phyloP scores from a whole-genome alignment of 2,797 vertebrate genomes.

The Scyliorhinus canicula region DNA sequence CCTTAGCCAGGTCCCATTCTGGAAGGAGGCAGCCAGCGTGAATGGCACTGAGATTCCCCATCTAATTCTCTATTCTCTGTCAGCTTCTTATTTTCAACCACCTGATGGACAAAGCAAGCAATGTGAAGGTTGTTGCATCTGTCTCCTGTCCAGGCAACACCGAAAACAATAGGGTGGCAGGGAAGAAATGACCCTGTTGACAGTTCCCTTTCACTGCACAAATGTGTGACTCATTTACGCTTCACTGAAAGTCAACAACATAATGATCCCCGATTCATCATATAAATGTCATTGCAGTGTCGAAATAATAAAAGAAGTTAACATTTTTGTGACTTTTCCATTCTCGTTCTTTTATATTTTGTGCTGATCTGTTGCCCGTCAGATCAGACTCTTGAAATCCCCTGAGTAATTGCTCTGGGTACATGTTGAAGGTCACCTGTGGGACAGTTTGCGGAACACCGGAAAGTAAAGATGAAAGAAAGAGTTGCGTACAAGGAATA shows the following conservation, averaged over 20 bases:
- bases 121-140: not conserved
- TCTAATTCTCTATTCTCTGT: not conserved
- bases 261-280: not conserved
- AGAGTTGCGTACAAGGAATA: not conserved
- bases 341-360: not conserved
- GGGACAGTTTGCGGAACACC: not conserved
- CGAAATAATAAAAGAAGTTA: not conserved
- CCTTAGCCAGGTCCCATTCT: not conserved
- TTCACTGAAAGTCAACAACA: not conserved
- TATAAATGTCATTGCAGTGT: not conserved
- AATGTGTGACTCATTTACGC: not conserved
- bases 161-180: not conserved
- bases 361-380: not conserved
- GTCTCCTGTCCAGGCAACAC: not conserved
- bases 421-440: conserved; percentile 1
- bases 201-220: not conserved
- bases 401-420: too few species aligned
- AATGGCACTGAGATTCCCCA: not conserved
- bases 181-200: not conserved
- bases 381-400: not conserved
- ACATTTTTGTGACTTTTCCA: not conserved
- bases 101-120: not conserved
- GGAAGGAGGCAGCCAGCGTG: not conserved
- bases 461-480: not conserved
- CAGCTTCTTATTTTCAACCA: not conserved